A percentile compares a stretch with the other conserved stretches of the same genome.
These are phyloP conservation scores for Adrianichthys oophorus DNA, from an alignment of 2,797 vertebrate species.

Conservation along the genomic window DNA sequence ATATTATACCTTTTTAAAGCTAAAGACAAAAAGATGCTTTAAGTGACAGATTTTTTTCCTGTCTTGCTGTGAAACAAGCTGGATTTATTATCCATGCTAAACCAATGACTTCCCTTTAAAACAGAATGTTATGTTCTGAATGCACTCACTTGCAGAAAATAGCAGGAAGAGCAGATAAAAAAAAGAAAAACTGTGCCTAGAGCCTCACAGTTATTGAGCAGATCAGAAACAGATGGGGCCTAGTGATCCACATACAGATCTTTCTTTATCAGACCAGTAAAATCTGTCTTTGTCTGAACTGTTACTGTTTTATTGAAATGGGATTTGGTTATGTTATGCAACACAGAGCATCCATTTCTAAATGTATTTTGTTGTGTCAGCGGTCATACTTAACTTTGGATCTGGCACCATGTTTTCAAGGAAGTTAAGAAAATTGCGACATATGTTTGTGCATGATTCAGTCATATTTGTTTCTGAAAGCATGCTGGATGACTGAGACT, in stretches of 20 bases:
- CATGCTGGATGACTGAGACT: slow-evolving; percentile 14
- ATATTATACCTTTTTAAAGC: background rate
- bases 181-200: slow-evolving; percentile 35
- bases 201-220: slow-evolving; percentile 39
- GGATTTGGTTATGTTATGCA: slow-evolving; percentile 12
- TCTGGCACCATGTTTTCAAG: slow-evolving; percentile 1
- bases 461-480: slow-evolving; percentile 1
- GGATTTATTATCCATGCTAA: slow-evolving; percentile 14
- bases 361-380: slow-evolving; percentile 12
- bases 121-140: slow-evolving; percentile 20
- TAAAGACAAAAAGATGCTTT: background rate
- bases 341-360: slow-evolving; percentile 47
- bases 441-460: slow-evolving; percentile 5
- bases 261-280: slow-evolving; percentile 55
- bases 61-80: slow-evolving; percentile 1
- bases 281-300: slow-evolving; percentile 62
- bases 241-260: slow-evolving; percentile 66
- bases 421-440: slow-evolving; percentile 16
- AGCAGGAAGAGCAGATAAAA: slow-evolving; percentile 21
- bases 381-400: slow-evolving; percentile 3
- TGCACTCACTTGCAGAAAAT: slow-evolving; percentile 16
- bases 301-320: slow-evolving; percentile 50
- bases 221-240: slow-evolving; percentile 68
- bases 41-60: slow-evolving; percentile 1
- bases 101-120: slow-evolving; percentile 1